A percentile compares a stretch with the other conserved stretches of the same genome.
These are phyloP conservation scores for Callithrix jacchus DNA, from an alignment of 2,113 vertebrate genomes.

Conservation along the genomic window DNA sequence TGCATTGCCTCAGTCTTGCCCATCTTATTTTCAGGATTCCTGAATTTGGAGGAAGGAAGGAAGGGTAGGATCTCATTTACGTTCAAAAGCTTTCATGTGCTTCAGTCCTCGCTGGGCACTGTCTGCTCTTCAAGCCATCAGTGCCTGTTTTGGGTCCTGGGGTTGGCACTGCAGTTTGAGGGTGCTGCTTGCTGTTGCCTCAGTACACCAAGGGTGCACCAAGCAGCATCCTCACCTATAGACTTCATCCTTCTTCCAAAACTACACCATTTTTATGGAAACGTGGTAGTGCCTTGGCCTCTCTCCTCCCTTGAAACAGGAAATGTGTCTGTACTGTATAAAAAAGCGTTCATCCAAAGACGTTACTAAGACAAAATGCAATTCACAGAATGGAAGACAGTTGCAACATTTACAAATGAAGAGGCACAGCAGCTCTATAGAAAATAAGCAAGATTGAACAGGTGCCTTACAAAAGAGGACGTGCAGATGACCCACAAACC, in stretches of 20 bases:
- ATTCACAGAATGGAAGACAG: neutral
- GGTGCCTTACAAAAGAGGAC: neutral
- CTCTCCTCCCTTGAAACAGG: neutral
- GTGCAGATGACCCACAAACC: neutral
- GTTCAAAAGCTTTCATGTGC: neutral
- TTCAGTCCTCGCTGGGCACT: neutral
- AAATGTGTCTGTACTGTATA: neutral
- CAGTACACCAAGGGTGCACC: neutral
- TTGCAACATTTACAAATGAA: neutral
- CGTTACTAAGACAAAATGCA: neutral
- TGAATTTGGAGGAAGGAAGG: neutral
- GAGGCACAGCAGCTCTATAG: neutral
- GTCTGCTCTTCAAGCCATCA: neutral
- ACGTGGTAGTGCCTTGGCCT: neutral
- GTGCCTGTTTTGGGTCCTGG: too few relatives aligned
- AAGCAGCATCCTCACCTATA: neutral
- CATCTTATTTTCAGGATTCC: neutral
- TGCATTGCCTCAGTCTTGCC: neutral
- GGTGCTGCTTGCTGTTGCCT: neutral
- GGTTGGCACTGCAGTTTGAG: neutral
- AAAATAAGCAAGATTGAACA: neutral
- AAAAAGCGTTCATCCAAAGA: neutral
- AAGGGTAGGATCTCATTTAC: neutral
- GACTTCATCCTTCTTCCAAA: neutral
- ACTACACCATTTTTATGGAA: neutral